phyloP scores from a whole-genome alignment of 1,140 invertebrate species.

The Microplitis mediator region DNA sequence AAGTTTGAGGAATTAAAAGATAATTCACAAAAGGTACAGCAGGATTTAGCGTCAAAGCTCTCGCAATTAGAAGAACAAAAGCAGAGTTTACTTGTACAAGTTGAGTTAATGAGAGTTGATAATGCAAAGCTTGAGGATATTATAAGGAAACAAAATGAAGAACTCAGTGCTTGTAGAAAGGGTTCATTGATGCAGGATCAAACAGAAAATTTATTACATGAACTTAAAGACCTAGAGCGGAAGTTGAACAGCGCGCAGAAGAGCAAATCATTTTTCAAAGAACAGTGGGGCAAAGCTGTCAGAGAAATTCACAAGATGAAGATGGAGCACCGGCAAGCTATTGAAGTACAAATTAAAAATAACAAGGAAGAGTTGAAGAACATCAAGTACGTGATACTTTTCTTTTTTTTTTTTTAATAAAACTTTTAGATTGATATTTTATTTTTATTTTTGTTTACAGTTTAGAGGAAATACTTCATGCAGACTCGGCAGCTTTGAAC shows the following conservation, averaged over 20 bases:
- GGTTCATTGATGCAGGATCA: constrained; percentile 56
- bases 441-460: constrained; percentile 39
- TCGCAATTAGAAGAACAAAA: constrained; percentile 49
- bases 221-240: constrained; percentile 64
- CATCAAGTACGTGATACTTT: constrained; percentile 44
- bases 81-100: constrained; percentile 44
- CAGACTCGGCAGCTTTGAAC: constrained; percentile 47
- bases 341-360: constrained; percentile 58
- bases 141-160: constrained; percentile 49
- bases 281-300: constrained; percentile 65
- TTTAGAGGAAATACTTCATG: constrained; percentile 49
- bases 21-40: constrained; percentile 50
- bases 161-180: constrained; percentile 55
- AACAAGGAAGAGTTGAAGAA: constrained; percentile 59
- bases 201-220: constrained; percentile 56
- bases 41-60: constrained; percentile 51
- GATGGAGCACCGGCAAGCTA: constrained; percentile 53
- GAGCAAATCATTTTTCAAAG: constrained; percentile 67
- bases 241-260: constrained; percentile 63
- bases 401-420: constrained; percentile 8
- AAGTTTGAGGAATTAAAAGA: constrained; percentile 54
- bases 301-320: constrained; percentile 64
- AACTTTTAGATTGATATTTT: constrained; percentile 10
- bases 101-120: constrained; percentile 50
- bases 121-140: constrained; percentile 55